phyloP scores from a whole-genome alignment of 2,797 vertebrate species.

The Oreortyx pictus region DNA sequence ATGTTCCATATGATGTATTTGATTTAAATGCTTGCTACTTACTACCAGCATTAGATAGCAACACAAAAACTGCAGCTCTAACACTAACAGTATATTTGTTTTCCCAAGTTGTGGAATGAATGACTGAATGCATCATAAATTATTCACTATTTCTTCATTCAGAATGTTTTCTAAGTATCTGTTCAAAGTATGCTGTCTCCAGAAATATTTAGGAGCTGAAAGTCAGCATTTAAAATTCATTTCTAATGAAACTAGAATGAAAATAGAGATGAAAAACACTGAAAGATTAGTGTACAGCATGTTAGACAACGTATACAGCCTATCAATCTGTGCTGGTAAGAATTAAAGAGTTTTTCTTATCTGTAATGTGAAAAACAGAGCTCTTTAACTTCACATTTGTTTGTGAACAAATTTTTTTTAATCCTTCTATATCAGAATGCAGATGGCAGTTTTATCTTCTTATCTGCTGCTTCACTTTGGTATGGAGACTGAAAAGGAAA shows the following conservation, averaged over 20 bases:
- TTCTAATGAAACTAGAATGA: neutral
- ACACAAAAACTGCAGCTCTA: slow-evolving; percentile 17
- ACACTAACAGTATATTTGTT: neutral
- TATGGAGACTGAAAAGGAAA: neutral
- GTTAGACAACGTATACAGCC: neutral
- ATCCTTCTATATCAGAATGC: neutral
- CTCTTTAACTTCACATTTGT: neutral
- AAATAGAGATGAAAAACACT: neutral
- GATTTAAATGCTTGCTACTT: slow-evolving; percentile 7
- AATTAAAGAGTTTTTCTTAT: neutral
- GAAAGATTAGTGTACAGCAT: neutral
- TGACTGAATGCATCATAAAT: slow-evolving; percentile 34
- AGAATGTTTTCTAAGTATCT: slow-evolving; percentile 22
- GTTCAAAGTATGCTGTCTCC: neutral
- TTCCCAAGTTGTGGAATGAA: slow-evolving; percentile 26
- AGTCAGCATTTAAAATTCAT: slow-evolving; percentile 13
- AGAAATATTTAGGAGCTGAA: neutral
- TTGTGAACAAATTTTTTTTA: neutral
- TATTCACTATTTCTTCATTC: neutral
- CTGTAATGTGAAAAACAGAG: neutral
- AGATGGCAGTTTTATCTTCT: slow-evolving; percentile 1
- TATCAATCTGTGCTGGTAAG: neutral
- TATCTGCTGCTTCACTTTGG: neutral
- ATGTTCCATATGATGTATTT: neutral
- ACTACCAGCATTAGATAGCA: neutral